These are phyloP conservation scores for Orthonevra nobilis DNA, from an alignment of 2,888 invertebrate species.

Conservation along the genomic window DNA sequence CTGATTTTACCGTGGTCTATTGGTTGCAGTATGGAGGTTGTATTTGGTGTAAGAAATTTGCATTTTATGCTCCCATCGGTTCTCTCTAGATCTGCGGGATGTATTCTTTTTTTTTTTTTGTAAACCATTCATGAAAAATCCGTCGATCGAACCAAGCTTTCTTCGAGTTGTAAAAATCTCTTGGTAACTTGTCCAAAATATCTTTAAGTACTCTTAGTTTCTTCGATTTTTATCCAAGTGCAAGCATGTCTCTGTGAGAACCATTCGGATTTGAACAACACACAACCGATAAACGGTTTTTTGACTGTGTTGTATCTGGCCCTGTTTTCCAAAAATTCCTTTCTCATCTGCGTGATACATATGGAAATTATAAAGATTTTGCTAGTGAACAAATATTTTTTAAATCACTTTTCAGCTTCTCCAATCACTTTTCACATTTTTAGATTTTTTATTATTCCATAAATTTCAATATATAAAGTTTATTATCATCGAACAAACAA, in stretches of 20 bases:
- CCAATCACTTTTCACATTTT: neutral
- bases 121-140: neutral
- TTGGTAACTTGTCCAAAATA: no score
- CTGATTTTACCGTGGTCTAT: neutral
- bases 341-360: neutral
- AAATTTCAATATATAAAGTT: no score
- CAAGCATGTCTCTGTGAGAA: no score
- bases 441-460: no score
- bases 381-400: neutral
- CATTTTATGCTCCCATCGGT: neutral
- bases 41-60: neutral
- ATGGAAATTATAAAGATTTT: neutral
- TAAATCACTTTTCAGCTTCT: neutral
- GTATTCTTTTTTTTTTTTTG: no score
- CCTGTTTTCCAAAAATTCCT: neutral
- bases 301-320: neutral
- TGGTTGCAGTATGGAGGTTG: no score
- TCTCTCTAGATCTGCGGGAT: neutral
- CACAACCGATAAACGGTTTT: neutral
- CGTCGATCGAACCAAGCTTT: no score
- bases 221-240: neutral
- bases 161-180: no score
- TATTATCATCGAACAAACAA: no score
- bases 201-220: no score
- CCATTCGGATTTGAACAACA: neutral